Base-by-base conservation (phyloP, 92 coral and sea anemone genomes). In the Zoanthus gigantus region DNA sequence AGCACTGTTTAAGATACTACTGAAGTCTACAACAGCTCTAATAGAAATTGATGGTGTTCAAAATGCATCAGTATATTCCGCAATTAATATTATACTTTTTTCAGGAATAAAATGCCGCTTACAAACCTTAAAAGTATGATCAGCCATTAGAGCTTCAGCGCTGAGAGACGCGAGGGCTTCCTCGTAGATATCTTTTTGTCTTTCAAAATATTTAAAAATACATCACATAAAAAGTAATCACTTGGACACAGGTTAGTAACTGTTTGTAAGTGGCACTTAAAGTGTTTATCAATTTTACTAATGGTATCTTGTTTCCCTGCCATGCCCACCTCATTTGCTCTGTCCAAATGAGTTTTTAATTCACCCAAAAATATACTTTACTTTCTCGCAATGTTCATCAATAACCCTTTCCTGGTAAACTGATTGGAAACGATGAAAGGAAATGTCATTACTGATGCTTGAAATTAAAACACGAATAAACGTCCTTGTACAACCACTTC, bases 81-180 rank as follows among this genome's bases (percentile, higher is more conserved):
- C 52, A 4, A 47, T 47, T 47, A 47, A 23, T 10, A 50, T 50
- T 47, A 8, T 4, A 47, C 57, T 28, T 50, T 28, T 47, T 50
- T 34, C 45, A 9, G 6, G 60, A 42, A 79, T 5, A 57, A 48
- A 79, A 5, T 5, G 63, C 7, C 9, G 34, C 37, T 1, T 29
- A 47, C 30, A 31, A 86, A 90, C 93, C 90, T 90, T 90, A 69
- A 90, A 90, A 30, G 93, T 90, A 72, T 90, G 93, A 72, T 90
- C 93, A 73, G 93, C 93, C 90, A 90, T 86, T 65, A 90, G 82
- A 13, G 87, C 80, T 60, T 71, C 74, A 7, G 88, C 93, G 77
- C 76, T 60, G 34, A 88, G 78, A 73, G 88, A 44, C 29, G 68
- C 50, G 68, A 85, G 56, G 37, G 61, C 30, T 71, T 66, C 37